Percentiles rank a stretch among this genome's conserved stretches.
Evolutionary conservation across 2,113 vertebrate species (phyloP).

Genomic region (Tychaedon coryphoeus): DNA sequence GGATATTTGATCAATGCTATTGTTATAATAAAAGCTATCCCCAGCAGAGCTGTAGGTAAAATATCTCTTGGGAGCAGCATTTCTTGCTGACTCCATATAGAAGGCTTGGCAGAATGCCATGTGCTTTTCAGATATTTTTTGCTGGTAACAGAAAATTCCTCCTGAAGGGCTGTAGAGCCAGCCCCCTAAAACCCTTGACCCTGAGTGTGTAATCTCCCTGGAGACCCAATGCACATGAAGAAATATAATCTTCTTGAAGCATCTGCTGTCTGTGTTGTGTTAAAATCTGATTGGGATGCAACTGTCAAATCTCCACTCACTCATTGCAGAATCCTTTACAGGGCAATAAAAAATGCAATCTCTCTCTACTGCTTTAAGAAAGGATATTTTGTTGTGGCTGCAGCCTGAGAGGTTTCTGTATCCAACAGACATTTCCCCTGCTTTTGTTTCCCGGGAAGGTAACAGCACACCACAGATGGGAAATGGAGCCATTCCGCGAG

Average conservation of each 20-base stretch:
- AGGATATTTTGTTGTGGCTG: background rate
- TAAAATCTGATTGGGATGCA: conserved; percentile 13
- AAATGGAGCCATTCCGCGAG: background rate
- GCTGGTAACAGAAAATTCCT: background rate
- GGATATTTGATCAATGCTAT: background rate
- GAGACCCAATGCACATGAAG: background rate
- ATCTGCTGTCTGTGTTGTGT: conserved; percentile 7
- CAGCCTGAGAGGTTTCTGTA: background rate
- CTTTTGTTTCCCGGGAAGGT: background rate
- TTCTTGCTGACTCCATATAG: background rate
- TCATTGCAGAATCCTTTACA: background rate
- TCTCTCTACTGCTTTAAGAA: background rate
- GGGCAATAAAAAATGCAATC: background rate
- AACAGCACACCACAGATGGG: background rate
- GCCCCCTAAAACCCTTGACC: background rate
- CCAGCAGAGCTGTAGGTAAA: background rate
- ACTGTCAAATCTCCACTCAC: background rate
- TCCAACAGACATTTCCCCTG: background rate
- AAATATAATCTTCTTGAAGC: conserved; percentile 44
- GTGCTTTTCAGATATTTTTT: conserved; percentile 9
- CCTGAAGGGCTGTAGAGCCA: background rate
- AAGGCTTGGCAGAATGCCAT: conserved; percentile 7
- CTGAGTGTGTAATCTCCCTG: background rate
- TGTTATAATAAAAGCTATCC: background rate
- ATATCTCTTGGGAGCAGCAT: background rate